These are phyloP conservation scores for Tetranychus piercei DNA, from an alignment of 2,888 invertebrate genomes.

Conservation along the genomic window DNA sequence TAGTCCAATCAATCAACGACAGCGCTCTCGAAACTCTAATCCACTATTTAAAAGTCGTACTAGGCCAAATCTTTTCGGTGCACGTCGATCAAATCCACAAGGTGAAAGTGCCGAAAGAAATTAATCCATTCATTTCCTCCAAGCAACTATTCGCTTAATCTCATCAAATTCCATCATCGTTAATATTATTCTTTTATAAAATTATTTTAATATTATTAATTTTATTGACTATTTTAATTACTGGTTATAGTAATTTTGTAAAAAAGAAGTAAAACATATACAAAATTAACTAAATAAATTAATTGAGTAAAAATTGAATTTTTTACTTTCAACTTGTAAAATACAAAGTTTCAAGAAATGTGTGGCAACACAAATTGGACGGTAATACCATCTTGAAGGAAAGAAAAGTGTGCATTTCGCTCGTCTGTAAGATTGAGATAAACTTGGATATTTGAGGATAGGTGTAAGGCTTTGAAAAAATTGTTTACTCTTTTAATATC, in stretches of 20 bases:
- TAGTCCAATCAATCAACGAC: not conserved
- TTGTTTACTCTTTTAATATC: not conserved
- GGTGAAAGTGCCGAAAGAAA: not conserved
- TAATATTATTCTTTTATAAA: too few species aligned
- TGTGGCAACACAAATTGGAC: not conserved
- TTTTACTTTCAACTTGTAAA: too few species aligned
- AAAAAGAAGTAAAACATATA: too few species aligned
- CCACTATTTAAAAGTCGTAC: not conserved
- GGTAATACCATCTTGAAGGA: not conserved
- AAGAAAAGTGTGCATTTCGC: not conserved
- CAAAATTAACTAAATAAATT: too few species aligned
- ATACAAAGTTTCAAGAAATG: not conserved
- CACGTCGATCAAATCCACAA: not conserved
- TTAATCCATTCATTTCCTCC: not conserved
- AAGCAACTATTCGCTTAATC: not conserved
- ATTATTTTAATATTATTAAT: too few species aligned
- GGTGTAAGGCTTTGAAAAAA: conserved; percentile 1
- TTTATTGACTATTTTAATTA: too few species aligned
- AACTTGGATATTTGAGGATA: not conserved
- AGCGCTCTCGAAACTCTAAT: not conserved
- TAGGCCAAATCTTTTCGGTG: conserved; percentile 3
- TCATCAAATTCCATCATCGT: too few species aligned
- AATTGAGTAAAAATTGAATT: too few species aligned
- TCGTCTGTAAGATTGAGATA: not conserved
- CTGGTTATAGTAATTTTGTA: too few species aligned